Conservation (phyloP, 2,888 invertebrate genomes). For the Liodrosophila aerea region DNA sequence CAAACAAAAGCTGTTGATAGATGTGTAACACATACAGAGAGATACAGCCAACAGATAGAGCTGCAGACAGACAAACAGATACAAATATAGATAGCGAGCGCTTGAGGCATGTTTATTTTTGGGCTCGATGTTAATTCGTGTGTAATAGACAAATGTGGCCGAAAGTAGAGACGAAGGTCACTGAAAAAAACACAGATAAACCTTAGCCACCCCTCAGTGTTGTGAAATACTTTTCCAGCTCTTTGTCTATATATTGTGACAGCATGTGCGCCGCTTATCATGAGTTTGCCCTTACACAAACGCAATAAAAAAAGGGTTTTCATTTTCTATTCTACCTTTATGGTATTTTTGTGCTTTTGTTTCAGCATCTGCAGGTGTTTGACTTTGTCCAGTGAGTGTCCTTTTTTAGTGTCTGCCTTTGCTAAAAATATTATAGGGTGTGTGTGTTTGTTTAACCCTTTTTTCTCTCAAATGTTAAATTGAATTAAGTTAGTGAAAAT, state of each 20-base stretch:
- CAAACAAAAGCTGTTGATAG: conserved; percentile 63
- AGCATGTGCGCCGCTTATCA: conserved; percentile 56
- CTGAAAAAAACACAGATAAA: conserved; percentile 13
- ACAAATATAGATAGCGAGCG: conserved; percentile 44
- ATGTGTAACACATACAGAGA: neutral
- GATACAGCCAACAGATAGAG: neutral
- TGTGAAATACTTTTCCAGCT: conserved; percentile 5
- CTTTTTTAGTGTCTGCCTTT: conserved; percentile 22
- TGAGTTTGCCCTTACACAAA: conserved; percentile 11
- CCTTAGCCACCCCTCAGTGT: conserved; percentile 9
- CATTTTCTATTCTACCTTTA: conserved; percentile 16
- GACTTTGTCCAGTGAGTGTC: conserved; percentile 50
- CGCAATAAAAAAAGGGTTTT: conserved; percentile 30
- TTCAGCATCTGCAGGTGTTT: conserved; percentile 64
- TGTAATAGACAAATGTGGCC: conserved; percentile 73
- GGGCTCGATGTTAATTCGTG: conserved; percentile 71
- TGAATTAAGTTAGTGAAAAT: conserved; percentile 65
- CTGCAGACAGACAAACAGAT: conserved; percentile 14
- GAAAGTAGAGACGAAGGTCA: conserved; percentile 20
- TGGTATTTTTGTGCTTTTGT: conserved; percentile 24
- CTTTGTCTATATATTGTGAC: conserved; percentile 36
- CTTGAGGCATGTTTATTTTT: conserved; percentile 50
- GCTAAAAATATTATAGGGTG: conserved; percentile 56
- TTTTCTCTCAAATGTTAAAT: conserved; percentile 46
- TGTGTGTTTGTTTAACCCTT: conserved; percentile 46